Conservation (phyloP, 92 coral and sea anemone genomes). For the Phenganax subtilis region DNA sequence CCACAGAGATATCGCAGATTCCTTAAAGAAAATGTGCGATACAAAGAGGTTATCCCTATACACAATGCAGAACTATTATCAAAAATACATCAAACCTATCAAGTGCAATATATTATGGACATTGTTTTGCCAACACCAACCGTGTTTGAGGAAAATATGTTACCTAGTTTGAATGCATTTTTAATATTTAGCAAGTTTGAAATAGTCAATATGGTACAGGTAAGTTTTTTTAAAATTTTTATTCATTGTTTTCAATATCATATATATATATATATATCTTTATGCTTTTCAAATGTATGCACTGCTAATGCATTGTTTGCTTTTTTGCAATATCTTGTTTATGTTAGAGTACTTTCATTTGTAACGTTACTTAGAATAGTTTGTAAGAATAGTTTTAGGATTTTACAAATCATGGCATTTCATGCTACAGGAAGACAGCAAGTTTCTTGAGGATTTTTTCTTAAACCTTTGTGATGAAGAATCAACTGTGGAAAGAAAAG, state of each 20-base stretch:
- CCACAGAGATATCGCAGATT: constrained; percentile 79
- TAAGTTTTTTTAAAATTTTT: constrained; percentile 37
- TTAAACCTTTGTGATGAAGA: constrained; percentile 85
- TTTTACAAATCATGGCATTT: not conserved
- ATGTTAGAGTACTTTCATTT: no score
- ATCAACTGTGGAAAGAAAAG: constrained; percentile 60
- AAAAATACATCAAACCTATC: constrained; percentile 91
- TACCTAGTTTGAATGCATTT: constrained; percentile 81
- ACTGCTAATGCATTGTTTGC: no score
- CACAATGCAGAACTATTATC: constrained; percentile 79
- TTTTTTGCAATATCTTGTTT: no score
- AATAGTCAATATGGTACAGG: constrained; percentile 95
- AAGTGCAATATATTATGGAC: constrained; percentile 91
- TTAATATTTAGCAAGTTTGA: constrained; percentile 97
- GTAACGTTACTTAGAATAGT: no score
- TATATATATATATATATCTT: constrained; percentile 24
- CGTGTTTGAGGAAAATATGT: constrained; percentile 89
- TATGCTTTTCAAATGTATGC: not conserved
- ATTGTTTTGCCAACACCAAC: constrained; percentile 93
- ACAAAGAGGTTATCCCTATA: constrained; percentile 89
- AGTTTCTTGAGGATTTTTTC: constrained; percentile 87
- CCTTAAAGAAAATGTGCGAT: constrained; percentile 82
- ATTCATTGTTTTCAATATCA: constrained; percentile 4
- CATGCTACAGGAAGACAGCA: constrained; percentile 76
- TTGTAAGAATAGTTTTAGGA: no score